Percentiles rank a stretch among this genome's conserved stretches.
Conservation (phyloP, 2,113 vertebrate genomes). For the Chrysemys picta region DNA sequence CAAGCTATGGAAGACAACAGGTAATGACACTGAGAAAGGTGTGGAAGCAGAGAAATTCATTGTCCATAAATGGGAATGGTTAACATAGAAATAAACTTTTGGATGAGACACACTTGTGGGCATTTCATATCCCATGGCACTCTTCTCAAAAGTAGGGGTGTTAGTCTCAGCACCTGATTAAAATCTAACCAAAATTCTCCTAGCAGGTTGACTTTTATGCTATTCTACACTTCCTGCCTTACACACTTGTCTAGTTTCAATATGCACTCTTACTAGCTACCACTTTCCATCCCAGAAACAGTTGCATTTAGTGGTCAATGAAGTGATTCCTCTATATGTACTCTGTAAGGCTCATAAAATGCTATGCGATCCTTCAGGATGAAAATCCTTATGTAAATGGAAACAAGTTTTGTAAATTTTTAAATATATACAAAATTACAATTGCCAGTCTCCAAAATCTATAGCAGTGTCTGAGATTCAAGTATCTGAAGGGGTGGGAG, state of each 20-base stretch:
- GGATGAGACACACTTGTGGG: background rate
- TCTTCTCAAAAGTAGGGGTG: background rate
- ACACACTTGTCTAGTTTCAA: background rate
- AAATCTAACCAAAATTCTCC: background rate
- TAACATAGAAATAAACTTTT: background rate
- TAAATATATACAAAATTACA: background rate
- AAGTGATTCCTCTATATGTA: too few relatives aligned
- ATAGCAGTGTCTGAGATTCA: background rate
- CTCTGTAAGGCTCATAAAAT: too few relatives aligned
- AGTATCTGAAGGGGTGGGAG: accelerated
- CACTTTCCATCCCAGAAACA: background rate
- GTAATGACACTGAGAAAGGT: too few relatives aligned
- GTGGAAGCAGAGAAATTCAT: background rate
- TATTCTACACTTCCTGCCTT: background rate
- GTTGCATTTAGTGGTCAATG: too few relatives aligned
- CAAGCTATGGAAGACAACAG: background rate
- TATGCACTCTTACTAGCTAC: background rate
- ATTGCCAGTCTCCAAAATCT: background rate
- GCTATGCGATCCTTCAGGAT: too few relatives aligned
- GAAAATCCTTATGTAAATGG: too few relatives aligned
- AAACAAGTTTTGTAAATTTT: too few relatives aligned
- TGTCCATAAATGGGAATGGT: background rate
- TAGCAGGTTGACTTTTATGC: background rate
- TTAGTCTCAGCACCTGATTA: background rate
- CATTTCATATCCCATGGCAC: background rate